Evolutionary conservation across 2,888 invertebrate genomes (phyloP), one percentile per base, ranked within the genome.

Genomic region (Nematopogon swammerdamellus): DNA sequence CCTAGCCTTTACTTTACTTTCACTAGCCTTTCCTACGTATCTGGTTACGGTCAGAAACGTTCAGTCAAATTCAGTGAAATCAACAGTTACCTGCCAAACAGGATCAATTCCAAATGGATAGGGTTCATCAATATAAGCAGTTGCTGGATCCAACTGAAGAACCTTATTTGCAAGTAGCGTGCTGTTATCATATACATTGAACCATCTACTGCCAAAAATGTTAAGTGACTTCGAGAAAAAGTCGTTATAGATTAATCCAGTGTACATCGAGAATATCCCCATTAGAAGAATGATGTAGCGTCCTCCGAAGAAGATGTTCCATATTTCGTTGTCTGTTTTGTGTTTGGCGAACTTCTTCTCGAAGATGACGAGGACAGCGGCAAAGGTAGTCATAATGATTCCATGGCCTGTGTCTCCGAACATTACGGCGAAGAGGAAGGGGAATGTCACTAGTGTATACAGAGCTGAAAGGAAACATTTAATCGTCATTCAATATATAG

Each of bases 321-420:
- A 87, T 50, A 89, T 87, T 83, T 88, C 83, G 59, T 80, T 82
- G 61, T 74, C 79, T 5, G 70, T 68, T 58, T 81, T 82, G 43
- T 66, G 66, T 57, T 76, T 75, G 16, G 68, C 54, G 45, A 89
- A 70, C 52, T 68, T 77, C 56, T 85, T 85, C 63, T 89, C 89
- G 56, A 70, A 80, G 47, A 86, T 60, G 50, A 88, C 83, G 68
- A 89, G 80, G 68, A 82, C 83, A 14, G 82, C 70, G 5, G 83
- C 86, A 61, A 87, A 86, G 46, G 81, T 59, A 3, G 86, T 76
- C 85, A 90, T 85, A 52, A 89, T 73, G 18, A 85, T 56, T 1
- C 88, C 89, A 63, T 89, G 89, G 18, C 89, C 89, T 57, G 84
- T 75, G 68, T 89, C 89, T 18, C 89, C 89, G 67, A 90, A 89